Base-by-base conservation (phyloP, 92 coral and sea anemone genomes). In the Parazoanthus atlanticus region DNA sequence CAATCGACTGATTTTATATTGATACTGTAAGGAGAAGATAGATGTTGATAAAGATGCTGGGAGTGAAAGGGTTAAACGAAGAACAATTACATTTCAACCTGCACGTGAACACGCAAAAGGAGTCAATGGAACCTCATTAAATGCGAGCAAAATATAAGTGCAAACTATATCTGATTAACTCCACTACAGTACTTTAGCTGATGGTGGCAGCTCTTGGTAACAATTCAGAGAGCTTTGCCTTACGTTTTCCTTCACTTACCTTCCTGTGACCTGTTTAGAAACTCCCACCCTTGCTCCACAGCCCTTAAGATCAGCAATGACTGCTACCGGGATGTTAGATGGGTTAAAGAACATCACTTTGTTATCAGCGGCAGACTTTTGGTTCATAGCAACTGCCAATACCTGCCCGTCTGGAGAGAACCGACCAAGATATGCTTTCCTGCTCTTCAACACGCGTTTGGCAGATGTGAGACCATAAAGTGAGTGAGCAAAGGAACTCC, bases 371-470 rank as follows among this genome's bases (percentile, higher is more conserved):
- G 99, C 96, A 78, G 70, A 36, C 88, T 94, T 97, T 88, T 97
- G 99, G 88, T 97, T 97, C 93, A 97, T 90, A 49, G 96, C 98
- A 75, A 95, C 88, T 23, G 98, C 99, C 86, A 97, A 54, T 23
- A 97, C 91, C 82, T 97, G 98, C 0, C 98, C 99, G 88, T 97
- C 98, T 30, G 95, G 94, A 25, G 99, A 95, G 38, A 91, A 90
- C 17, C 93, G 85, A 2, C 93, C 90, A 16, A 95, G 32, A 78
- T 97, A 97, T 0, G 94, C 97, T 78, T 93, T 92, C 75, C 90
- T 93, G 76, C 94, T 93, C 86, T 97, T 97, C 61, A 97, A 38
- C 30, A 90, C 89, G 66, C 98, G 88, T 79, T 83, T 90, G 17
- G 99, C 97, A 5, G 97, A 94, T 28, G 96, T 92, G 40, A 97